Evolutionary conservation across 1,140 invertebrate species (phyloP).

Genomic region (Drosophila mayri): DNA sequence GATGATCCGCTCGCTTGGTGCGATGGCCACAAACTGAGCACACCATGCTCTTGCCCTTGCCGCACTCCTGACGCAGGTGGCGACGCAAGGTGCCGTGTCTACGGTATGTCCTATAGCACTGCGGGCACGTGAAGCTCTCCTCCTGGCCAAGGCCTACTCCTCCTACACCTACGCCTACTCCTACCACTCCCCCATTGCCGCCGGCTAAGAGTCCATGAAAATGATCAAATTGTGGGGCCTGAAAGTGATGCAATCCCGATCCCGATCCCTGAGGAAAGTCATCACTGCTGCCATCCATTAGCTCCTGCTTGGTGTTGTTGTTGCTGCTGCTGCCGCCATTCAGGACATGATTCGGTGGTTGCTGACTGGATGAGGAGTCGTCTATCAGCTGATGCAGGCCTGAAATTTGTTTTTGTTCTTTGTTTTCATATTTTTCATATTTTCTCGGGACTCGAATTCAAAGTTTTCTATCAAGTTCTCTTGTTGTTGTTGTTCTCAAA

Average conservation of each 20-base stretch:
- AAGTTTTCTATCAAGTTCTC: constrained; percentile 31
- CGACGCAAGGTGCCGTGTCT: constrained; percentile 86
- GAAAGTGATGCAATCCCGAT: constrained; percentile 45
- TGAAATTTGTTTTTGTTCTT: constrained; percentile 83
- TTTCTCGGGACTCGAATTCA: constrained; percentile 48
- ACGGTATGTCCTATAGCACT: constrained; percentile 87
- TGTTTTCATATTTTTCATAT: constrained; percentile 57
- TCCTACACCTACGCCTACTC: not conserved
- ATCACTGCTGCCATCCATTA: constrained; percentile 42
- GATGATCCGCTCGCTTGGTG: constrained; percentile 85
- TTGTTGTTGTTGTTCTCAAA: constrained; percentile 42
- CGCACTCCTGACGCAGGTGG: constrained; percentile 86
- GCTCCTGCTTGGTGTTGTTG: constrained; percentile 43
- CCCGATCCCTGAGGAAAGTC: constrained; percentile 54
- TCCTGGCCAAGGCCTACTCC: constrained; percentile 38
- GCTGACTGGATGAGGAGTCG: constrained; percentile 55
- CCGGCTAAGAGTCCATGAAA: constrained; percentile 51
- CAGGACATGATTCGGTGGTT: constrained; percentile 33
- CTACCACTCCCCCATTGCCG: constrained; percentile 13
- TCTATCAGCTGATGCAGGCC: constrained; percentile 59
- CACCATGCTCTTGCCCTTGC: constrained; percentile 86
- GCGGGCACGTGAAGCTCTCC: constrained; percentile 86
- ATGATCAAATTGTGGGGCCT: constrained; percentile 64
- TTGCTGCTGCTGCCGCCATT: constrained; percentile 47
- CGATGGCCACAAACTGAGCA: constrained; percentile 85